A percentile compares a stretch with the other conserved stretches of the same genome.
Evolutionary conservation across 2,888 invertebrate genomes (phyloP).

Genomic region (Beris chalybata): DNA sequence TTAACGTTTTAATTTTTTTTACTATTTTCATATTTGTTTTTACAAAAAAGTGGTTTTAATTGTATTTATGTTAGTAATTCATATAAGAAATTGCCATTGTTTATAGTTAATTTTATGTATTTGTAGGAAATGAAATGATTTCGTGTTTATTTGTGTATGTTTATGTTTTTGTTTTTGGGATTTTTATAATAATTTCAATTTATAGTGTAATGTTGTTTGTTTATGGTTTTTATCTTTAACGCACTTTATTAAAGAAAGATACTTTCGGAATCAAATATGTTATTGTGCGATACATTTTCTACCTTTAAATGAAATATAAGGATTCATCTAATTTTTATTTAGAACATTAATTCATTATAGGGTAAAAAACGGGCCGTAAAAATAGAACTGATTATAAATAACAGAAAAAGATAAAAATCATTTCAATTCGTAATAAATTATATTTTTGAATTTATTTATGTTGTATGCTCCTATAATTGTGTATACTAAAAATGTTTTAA

Average conservation of each 20-base stretch:
- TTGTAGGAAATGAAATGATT: conserved; percentile 22
- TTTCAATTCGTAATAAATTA: not conserved
- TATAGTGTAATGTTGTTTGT: no score
- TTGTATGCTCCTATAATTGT: conserved; percentile 20
- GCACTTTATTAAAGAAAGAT: no score
- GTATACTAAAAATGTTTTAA: conserved; percentile 18
- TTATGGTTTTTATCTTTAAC: no score
- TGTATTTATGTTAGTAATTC: conserved; percentile 11
- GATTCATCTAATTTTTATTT: no score
- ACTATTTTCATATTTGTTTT: conserved; percentile 22
- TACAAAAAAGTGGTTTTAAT: conserved; percentile 28
- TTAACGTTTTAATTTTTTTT: conserved; percentile 13
- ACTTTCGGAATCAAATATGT: no score
- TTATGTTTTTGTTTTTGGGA: not conserved
- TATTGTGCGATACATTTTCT: no score
- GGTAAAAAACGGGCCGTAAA: no score
- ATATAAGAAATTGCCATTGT: conserved; percentile 18
- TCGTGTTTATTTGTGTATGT: conserved; percentile 12
- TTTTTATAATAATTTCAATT: no score
- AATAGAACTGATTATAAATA: no score
- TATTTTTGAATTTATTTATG: conserved; percentile 1
- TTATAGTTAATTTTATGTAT: conserved; percentile 4
- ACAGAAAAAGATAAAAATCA: no score
- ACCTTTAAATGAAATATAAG: no score
- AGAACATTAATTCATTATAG: no score